phyloP scores from a whole-genome alignment of 92 coral and sea anemone genomes.

The Porites cylindrica region DNA sequence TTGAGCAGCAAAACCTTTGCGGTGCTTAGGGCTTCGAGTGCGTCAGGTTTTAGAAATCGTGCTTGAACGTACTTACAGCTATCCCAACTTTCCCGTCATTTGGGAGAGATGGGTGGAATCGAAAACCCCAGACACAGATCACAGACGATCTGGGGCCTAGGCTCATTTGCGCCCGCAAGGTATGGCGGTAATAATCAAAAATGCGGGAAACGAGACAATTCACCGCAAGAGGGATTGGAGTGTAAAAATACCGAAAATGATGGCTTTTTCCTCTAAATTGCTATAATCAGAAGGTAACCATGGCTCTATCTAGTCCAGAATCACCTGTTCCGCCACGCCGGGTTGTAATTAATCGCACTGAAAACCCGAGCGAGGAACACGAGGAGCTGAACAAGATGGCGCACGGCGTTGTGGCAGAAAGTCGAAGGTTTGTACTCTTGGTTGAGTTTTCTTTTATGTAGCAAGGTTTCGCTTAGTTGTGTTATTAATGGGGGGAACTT shows the following conservation, averaged over 20 bases:
- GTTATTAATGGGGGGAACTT: neutral
- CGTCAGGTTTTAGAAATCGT: no score
- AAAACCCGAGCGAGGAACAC: constrained; percentile 91
- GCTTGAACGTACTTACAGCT: no score
- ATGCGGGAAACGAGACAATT: no score
- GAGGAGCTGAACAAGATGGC: constrained; percentile 99
- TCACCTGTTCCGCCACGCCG: constrained; percentile 63
- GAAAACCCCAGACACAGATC: no score
- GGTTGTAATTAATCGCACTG: constrained; percentile 77
- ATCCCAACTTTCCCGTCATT: no score
- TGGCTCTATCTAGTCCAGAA: constrained; percentile 56
- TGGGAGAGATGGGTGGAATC: no score
- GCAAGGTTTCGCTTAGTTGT: neutral
- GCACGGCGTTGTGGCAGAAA: constrained; percentile 90
- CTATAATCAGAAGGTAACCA: neutral
- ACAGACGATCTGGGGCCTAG: no score
- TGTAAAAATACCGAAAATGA: neutral
- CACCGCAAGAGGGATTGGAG: no score
- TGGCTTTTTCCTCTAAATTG: neutral
- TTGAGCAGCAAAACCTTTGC: no score
- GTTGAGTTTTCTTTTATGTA: neutral
- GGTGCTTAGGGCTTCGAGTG: no score
- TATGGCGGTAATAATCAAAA: no score
- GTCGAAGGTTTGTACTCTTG: constrained; percentile 38
- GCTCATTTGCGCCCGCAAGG: no score